phyloP scores from a whole-genome alignment of 1,140 invertebrate species.

The Aricia agestis region DNA sequence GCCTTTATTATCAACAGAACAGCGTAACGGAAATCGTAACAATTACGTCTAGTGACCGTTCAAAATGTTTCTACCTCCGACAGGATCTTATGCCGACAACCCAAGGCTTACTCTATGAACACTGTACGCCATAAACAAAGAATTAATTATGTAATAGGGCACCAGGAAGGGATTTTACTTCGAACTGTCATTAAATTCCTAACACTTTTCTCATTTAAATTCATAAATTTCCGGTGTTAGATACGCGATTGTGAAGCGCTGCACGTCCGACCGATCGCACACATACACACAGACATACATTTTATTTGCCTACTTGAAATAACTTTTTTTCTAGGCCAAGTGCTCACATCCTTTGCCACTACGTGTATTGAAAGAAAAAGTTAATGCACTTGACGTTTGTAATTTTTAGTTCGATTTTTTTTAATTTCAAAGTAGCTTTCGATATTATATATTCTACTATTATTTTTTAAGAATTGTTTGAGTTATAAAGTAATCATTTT shows the following conservation, averaged over 20 bases:
- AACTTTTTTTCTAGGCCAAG: constrained; percentile 11
- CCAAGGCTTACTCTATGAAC: background rate
- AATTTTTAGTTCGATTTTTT: no score
- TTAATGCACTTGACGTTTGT: no score
- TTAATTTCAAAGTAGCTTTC: no score
- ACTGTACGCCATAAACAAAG: constrained; percentile 48
- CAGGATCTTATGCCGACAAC: no score
- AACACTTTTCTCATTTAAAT: constrained; percentile 74
- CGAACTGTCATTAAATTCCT: constrained; percentile 72
- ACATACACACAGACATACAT: constrained; percentile 54
- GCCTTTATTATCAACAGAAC: background rate
- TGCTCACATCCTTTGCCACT: constrained; percentile 25
- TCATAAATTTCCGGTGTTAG: constrained; percentile 74
- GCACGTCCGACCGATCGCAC: constrained; percentile 66
- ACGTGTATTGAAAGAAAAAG: background rate
- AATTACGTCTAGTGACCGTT: background rate
- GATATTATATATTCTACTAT: no score
- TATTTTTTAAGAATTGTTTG: no score
- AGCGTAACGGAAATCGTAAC: background rate
- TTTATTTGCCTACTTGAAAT: constrained; percentile 36
- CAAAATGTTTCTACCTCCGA: no score
- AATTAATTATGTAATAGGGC: constrained; percentile 59
- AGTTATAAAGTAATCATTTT: no score
- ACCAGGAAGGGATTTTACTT: constrained; percentile 69
- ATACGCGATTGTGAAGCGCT: constrained; percentile 47